Conservation (phyloP, 2,797 vertebrate species). For the Protosalanx chinensis region DNA sequence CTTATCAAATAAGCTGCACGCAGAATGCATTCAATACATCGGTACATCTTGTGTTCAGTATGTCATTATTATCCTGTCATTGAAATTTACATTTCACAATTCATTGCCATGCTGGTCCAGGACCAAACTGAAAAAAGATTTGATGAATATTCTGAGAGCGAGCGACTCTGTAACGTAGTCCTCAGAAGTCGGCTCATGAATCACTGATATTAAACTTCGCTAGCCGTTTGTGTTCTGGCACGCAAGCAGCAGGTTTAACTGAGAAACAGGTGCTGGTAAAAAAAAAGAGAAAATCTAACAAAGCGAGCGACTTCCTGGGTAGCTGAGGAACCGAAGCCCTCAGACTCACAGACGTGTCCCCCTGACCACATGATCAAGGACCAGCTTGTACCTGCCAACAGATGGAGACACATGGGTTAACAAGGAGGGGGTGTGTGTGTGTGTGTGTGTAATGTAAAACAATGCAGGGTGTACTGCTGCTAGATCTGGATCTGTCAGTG, state of each 20-base stretch:
- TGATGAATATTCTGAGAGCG: slow-evolving; percentile 33
- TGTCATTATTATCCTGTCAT: no score
- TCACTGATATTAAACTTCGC: slow-evolving; percentile 48
- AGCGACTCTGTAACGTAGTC: slow-evolving; percentile 30
- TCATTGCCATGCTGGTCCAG: background rate
- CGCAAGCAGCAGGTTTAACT: slow-evolving; percentile 28
- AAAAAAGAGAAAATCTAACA: slow-evolving; percentile 28
- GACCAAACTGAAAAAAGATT: background rate
- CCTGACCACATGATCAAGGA: slow-evolving; percentile 12
- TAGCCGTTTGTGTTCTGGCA: slow-evolving; percentile 30
- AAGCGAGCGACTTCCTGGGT: slow-evolving; percentile 25
- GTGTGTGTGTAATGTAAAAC: slow-evolving; percentile 19
- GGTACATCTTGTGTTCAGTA: no score
- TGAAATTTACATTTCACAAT: no score
- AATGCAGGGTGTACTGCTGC: slow-evolving; percentile 6
- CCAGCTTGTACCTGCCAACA: slow-evolving; percentile 3
- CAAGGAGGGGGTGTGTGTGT: slow-evolving; percentile 8
- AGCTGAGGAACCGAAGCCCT: slow-evolving; percentile 32
- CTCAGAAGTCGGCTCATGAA: slow-evolving; percentile 45
- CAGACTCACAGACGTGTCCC: slow-evolving; percentile 23
- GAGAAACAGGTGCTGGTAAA: slow-evolving; percentile 41
- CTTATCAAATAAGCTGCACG: no score
- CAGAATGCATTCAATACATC: no score
- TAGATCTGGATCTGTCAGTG: slow-evolving; percentile 13
- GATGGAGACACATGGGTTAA: slow-evolving; percentile 8